Percentiles rank a stretch among this genome's conserved stretches.
phyloP scores from a whole-genome alignment of 2,797 vertebrate species.

The Pygocentrus nattereri region DNA sequence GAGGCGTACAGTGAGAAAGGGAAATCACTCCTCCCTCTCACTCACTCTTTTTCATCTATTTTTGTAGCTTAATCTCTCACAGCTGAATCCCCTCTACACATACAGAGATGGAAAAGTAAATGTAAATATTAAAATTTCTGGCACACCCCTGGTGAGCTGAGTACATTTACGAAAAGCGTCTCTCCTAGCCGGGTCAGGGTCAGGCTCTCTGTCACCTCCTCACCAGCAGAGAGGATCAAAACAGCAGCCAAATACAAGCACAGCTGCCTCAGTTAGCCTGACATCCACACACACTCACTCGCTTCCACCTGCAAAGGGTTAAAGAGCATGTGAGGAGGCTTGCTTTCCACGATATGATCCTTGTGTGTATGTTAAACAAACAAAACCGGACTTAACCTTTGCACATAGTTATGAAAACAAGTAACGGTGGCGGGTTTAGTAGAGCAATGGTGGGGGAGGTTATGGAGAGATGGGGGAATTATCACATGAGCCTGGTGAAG shows the following conservation, averaged over 20 bases:
- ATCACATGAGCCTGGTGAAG: conserved; percentile 38
- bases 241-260: conserved; percentile 46
- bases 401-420: conserved; percentile 77
- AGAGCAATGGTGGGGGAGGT: neutral
- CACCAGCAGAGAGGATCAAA: conserved; percentile 12
- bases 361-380: conserved; percentile 78
- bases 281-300: conserved; percentile 39
- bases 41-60: neutral
- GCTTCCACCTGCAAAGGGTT: conserved; percentile 66
- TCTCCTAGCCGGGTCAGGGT: neutral
- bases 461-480: conserved; percentile 10
- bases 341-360: conserved; percentile 68
- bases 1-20: neutral
- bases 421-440: conserved; percentile 22
- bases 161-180: neutral
- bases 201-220: neutral
- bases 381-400: conserved; percentile 74
- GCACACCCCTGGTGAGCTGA: neutral
- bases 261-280: conserved; percentile 44
- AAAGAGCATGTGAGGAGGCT: conserved; percentile 61
- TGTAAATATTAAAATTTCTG: conserved; percentile 27
- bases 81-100: neutral
- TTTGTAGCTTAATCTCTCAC: neutral
- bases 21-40: neutral
- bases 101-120: neutral